Percentiles rank a stretch among this genome's conserved stretches.
Evolutionary conservation across 2,797 vertebrate genomes (phyloP).

Genomic region (Garrulus glandarius): DNA sequence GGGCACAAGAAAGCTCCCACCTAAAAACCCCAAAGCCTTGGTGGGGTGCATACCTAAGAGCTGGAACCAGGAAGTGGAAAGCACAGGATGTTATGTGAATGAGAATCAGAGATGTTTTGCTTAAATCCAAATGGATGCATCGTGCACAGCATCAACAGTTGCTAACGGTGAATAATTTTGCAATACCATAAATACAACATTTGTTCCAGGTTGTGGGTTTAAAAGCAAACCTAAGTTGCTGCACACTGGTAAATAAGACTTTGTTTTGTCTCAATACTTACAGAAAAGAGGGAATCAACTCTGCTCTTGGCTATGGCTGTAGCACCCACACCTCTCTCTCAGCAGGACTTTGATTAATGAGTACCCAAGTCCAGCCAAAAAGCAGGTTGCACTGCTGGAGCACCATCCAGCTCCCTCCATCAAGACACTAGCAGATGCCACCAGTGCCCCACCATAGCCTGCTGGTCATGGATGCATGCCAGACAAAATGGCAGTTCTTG

Average conservation of each 20-base stretch:
- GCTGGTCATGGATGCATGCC: accelerated
- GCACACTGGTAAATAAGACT: neutral
- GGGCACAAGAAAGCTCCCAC: neutral
- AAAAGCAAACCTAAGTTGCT: neutral
- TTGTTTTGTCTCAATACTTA: neutral
- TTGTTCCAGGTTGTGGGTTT: neutral
- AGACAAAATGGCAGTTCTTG: neutral
- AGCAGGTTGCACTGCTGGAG: accelerated
- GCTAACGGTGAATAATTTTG: neutral
- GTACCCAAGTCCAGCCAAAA: neutral
- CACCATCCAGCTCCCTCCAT: neutral
- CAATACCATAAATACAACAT: neutral
- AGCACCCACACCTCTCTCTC: neutral
- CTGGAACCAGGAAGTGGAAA: neutral
- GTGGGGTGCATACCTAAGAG: neutral
- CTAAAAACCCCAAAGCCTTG: neutral
- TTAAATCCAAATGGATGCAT: neutral
- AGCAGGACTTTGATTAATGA: neutral
- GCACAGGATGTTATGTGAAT: neutral
- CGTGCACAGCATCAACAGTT: neutral
- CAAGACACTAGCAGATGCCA: neutral
- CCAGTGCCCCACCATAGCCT: accelerated
- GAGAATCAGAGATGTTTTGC: neutral
- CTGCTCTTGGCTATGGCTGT: neutral
- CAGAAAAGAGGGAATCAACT: neutral